Evolutionary conservation across 64 coral and sea anemone species (phyloP).

Genomic region (Acropora tenuis): DNA sequence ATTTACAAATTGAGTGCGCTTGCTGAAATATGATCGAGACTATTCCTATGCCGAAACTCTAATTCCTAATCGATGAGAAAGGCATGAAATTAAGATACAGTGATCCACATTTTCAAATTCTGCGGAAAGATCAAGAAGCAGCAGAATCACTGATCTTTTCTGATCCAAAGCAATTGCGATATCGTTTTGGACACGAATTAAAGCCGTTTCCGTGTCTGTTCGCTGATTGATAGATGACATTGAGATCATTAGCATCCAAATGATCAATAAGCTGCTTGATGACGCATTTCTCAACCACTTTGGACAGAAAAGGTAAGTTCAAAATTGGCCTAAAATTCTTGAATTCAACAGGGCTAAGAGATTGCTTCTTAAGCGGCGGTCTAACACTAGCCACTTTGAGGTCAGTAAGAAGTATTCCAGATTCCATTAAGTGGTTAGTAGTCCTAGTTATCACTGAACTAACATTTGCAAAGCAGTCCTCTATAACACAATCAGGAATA

Average conservation of each 20-base stretch:
- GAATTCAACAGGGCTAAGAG: not conserved
- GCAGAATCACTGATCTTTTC: too few relatives aligned
- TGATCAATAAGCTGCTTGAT: conserved; percentile 8
- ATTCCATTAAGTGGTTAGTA: conserved; percentile 1
- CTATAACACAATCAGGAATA: conserved; percentile 4
- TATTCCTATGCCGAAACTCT: too few relatives aligned
- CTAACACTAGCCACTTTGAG: conserved; percentile 19
- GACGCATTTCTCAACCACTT: not conserved
- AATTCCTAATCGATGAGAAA: too few relatives aligned
- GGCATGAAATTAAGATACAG: too few relatives aligned
- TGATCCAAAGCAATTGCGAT: too few relatives aligned
- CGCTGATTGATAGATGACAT: not conserved
- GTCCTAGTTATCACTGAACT: conserved; percentile 4
- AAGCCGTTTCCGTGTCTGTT: not conserved
- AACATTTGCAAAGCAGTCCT: conserved; percentile 12
- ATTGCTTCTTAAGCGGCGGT: conserved; percentile 14
- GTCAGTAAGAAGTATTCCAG: not conserved
- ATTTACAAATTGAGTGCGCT: too few relatives aligned
- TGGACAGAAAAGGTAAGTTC: conserved; percentile 20
- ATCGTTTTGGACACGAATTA: too few relatives aligned
- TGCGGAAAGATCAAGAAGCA: too few relatives aligned
- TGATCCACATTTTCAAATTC: too few relatives aligned
- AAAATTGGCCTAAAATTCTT: not conserved
- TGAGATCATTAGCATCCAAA: not conserved
- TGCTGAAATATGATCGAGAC: too few relatives aligned